Evolutionary conservation across 2,888 invertebrate species (phyloP), one percentile per base, ranked within the genome.

Genomic region (Drosophila greeni): DNA sequence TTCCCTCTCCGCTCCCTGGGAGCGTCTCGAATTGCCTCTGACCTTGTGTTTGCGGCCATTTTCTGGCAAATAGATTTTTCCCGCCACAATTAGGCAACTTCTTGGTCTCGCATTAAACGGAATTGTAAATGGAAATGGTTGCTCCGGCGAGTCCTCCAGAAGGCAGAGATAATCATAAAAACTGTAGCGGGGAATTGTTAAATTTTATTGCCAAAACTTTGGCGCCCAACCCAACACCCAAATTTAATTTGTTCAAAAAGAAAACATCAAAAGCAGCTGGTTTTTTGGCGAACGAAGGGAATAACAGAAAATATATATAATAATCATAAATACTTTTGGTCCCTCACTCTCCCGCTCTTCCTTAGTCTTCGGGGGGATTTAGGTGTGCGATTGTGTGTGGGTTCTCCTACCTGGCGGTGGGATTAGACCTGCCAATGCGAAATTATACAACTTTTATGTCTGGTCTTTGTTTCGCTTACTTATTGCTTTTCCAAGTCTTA

Each of bases 201-300:
- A 79, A 82, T 79, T 79, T 79, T 79, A 79, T 79, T 79, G 71
- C 61, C 51, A 79, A 78, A 64, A 82, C 79, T 62, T 67, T 64
- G 54, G 26, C 45, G 31, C 40, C 53, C 77, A 24, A 26, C 18
- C 45, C 45, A 47, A 31, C 20, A 5, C 31, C 36, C 42, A 37
- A 61, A 61, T 70, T 66, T 70, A 57, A 60, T 68, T 67, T 67
- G 65, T 56, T 51, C 43, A 33, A 66, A 76, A 78, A 73, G 70
- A 81, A 75, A 80, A 82, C 81, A 82, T 82, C 83, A 81, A 82
- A 82, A 82, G 83, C 83, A 81, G 78, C 83, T 82, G 81, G 66
- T 73, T 75, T 72, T 73, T 73, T 40, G 52, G 54, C 47, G 8
- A 45, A 39, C 18, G 45, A 42, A 33, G 39, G 47, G 47, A 57